Percentiles rank a stretch among this genome's conserved stretches.
These are phyloP conservation scores for Pelochelys cantorii DNA, from an alignment of 2,797 vertebrate species.

Conservation along the genomic window DNA sequence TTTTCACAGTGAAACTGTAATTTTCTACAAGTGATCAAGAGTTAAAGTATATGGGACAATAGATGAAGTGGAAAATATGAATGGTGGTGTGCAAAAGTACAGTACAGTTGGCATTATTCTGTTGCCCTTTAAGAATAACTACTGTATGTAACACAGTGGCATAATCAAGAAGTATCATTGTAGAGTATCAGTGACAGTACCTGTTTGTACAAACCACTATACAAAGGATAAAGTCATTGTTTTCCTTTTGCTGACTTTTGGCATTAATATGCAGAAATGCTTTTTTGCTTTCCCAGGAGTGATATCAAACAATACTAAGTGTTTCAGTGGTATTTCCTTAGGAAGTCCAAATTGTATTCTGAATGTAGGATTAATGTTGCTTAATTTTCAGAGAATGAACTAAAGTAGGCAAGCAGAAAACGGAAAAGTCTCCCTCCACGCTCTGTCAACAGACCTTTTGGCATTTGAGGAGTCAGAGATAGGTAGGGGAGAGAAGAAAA, in stretches of 20 bases:
- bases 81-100: not conserved
- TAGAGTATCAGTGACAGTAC: not conserved
- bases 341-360: constrained; percentile 74
- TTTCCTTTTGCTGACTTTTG: constrained; percentile 65
- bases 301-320: constrained; percentile 74
- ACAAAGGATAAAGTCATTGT: constrained; percentile 47
- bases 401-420: constrained; percentile 55
- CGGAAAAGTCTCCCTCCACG: constrained; percentile 36
- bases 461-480: constrained; percentile 55
- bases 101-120: not conserved
- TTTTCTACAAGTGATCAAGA: not conserved
- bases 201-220: constrained; percentile 33
- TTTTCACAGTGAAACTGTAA: constrained; percentile 17
- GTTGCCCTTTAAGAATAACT: not conserved
- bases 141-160: not conserved
- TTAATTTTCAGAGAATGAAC: constrained; percentile 71
- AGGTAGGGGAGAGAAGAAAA: constrained; percentile 13
- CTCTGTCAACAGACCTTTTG: not conserved
- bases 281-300: constrained; percentile 70
- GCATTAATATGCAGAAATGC: constrained; percentile 60
- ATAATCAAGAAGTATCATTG: constrained; percentile 6
- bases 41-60: not conserved
- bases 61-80: not conserved
- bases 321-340: constrained; percentile 75
- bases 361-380: constrained; percentile 58